phyloP scores from a whole-genome alignment of 2,113 vertebrate species.

The Pseudolaguvia tuberculata region DNA sequence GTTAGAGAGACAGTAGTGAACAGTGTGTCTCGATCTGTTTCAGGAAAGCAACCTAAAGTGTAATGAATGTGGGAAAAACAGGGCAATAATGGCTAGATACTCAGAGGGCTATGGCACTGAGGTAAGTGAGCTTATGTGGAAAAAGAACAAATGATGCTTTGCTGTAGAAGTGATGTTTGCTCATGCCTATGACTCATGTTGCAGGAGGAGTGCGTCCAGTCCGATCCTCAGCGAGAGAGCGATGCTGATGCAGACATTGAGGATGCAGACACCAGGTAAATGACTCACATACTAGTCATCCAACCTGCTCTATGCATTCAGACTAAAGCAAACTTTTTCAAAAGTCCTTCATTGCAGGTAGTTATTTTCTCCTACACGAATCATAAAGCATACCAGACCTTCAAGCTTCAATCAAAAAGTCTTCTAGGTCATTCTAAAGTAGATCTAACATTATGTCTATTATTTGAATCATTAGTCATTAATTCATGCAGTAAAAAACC shows the following conservation, averaged over 20 bases:
- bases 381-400: neutral
- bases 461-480: neutral
- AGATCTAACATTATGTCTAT: neutral
- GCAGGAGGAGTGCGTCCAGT: constrained; percentile 68
- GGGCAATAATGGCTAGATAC: constrained; percentile 60
- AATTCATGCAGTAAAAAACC: neutral
- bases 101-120: constrained; percentile 74
- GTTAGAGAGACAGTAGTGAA: neutral
- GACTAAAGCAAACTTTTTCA: constrained; percentile 2
- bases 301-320: constrained; percentile 4
- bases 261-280: constrained; percentile 72
- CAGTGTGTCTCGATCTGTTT: neutral
- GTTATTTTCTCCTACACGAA: constrained; percentile 14
- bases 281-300: constrained; percentile 12
- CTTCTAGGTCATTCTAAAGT: neutral
- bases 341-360: constrained; percentile 1
- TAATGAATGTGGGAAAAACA: constrained; percentile 63
- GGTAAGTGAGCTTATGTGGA: constrained; percentile 52
- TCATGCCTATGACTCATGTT: constrained; percentile 35
- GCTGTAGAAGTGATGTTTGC: constrained; percentile 32
- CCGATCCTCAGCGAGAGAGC: constrained; percentile 72
- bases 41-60: constrained; percentile 56
- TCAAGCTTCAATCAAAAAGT: neutral
- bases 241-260: constrained; percentile 74
- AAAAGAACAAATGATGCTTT: neutral